Evolutionary conservation across 2,797 vertebrate genomes (phyloP), one percentile per base, ranked within the genome.

Genomic region (Bufotes viridis): DNA sequence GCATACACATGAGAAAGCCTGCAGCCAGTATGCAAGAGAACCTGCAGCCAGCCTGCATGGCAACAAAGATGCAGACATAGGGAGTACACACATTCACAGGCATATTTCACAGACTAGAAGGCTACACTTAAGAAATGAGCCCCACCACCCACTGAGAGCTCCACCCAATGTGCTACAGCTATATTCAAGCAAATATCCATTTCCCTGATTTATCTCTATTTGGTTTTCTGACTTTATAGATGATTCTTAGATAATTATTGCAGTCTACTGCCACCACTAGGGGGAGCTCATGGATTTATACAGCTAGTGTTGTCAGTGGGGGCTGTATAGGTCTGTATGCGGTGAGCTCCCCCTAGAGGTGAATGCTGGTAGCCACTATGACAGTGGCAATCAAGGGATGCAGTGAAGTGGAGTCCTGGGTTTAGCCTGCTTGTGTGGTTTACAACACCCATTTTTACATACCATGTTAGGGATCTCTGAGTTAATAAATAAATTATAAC

Each of bases 281-380:
- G 42, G 72, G 34, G 42, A 53, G 20, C 72, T 22, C 17, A 74
- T 24, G n/a, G 29, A 29, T 20, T 49, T 34, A 42, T 18, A 20
- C 34, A 74, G 34, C 15, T 42, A 20, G 26, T n/a, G n/a, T n/a
- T n/a, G n/a, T n/a, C n/a, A n/a, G n/a, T 1, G 42, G 2, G 34
- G 15, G 22, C 12, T n/a, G 26, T 42, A 42, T 42, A 42, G 6
- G 29, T 51, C 18, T 78, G 75, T 24, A 78, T 24, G 75, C 51
- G 17, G 75, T 55, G 51, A 78, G 75, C 75, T 78, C 18, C 75
- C 75, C 75, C 75, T 78, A 78, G 51, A 14, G 75, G 49, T 55
- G 75, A 4, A 1, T 22, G 15, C 18, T 20, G 70, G 34, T 11
- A 18, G 26, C 17, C 9, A 49, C 22, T 14, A 42, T 76, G 17